A percentile compares a stretch with the other conserved stretches of the same genome.
Evolutionary conservation across 2,888 invertebrate genomes (phyloP).

Genomic region (Pardosa pseudoannulata): DNA sequence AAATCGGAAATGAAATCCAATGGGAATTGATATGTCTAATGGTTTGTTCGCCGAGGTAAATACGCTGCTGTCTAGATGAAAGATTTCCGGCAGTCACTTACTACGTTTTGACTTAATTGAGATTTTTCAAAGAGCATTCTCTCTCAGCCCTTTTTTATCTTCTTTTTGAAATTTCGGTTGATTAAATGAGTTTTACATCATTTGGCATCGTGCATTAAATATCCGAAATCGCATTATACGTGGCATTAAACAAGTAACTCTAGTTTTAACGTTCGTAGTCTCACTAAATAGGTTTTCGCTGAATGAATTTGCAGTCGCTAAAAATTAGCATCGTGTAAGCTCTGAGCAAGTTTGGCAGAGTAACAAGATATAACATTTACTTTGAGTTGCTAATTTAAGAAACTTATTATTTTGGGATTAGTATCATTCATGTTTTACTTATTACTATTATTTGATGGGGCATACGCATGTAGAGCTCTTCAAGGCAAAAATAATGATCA

Average conservation of each 20-base stretch:
- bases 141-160: background rate
- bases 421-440: no score
- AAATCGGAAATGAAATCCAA: background rate
- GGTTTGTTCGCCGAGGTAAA: slow-evolving; percentile 3
- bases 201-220: background rate
- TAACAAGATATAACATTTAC: no score
- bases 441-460: no score
- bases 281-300: no score
- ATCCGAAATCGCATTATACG: background rate
- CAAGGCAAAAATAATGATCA: no score
- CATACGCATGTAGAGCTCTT: no score
- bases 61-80: background rate
- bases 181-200: background rate
- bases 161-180: background rate
- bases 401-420: no score
- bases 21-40: slow-evolving; percentile 1
- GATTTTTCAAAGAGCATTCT: background rate
- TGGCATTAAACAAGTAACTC: background rate
- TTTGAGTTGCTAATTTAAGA: no score
- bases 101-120: background rate
- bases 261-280: no score
- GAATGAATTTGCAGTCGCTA: no score
- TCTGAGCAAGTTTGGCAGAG: no score
- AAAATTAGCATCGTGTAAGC: no score
- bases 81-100: slow-evolving; percentile 1